These are phyloP conservation scores for Narcine bancroftii DNA, from an alignment of 2,113 vertebrate species.

Conservation along the genomic window DNA sequence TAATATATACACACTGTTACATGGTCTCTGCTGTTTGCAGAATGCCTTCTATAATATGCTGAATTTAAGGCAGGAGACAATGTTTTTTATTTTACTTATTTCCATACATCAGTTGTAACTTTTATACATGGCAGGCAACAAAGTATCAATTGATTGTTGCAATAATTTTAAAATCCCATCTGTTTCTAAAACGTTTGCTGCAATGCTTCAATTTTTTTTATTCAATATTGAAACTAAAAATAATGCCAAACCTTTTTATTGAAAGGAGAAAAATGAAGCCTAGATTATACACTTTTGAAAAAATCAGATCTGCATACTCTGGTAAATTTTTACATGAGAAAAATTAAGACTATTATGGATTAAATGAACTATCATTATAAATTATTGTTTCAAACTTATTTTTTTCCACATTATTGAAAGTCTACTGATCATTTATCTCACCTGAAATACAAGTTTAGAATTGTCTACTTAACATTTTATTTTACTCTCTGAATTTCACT, in stretches of 20 bases:
- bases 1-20: conserved; percentile 60
- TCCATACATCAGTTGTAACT: background rate
- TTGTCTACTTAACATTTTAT: background rate
- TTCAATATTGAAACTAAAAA: background rate
- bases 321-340: background rate
- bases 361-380: background rate
- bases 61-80: background rate
- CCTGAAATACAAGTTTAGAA: background rate
- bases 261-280: background rate
- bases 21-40: conserved; percentile 33
- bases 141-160: background rate
- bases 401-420: background rate
- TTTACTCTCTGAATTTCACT: background rate
- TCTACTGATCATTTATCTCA: background rate
- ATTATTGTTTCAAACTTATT: background rate
- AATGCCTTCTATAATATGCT: background rate
- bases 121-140: background rate
- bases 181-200: background rate
- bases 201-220: background rate
- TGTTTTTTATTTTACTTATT: background rate
- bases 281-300: background rate
- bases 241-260: background rate
- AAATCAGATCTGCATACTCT: background rate
- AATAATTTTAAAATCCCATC: background rate
- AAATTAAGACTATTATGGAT: background rate